Evolutionary conservation across 2,888 invertebrate species (phyloP).

Genomic region (Brenthis daphne): DNA sequence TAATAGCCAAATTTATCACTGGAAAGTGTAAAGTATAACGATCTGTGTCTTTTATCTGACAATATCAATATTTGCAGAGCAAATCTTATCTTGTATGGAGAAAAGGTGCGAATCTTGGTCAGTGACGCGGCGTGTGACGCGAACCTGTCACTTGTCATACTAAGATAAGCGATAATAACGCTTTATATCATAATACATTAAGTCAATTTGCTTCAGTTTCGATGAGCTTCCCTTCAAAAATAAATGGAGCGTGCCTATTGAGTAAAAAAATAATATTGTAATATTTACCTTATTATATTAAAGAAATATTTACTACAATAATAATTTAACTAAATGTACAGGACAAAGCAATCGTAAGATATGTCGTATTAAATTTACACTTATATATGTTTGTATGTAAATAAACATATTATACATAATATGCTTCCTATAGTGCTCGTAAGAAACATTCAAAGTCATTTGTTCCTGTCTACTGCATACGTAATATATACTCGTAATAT

Average conservation of each 20-base stretch:
- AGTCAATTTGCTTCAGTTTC: slow-evolving; percentile 1
- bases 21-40: slow-evolving; percentile 76
- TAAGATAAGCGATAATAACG: slow-evolving; percentile 34
- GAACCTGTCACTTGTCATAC: slow-evolving; percentile 51
- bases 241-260: too few relatives aligned
- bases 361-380: background rate
- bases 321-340: too few relatives aligned
- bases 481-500: slow-evolving; percentile 44
- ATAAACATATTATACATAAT: background rate
- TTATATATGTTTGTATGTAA: slow-evolving; percentile 22
- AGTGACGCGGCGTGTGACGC: slow-evolving; percentile 66
- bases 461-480: slow-evolving; percentile 55
- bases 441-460: slow-evolving; percentile 56
- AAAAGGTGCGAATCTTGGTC: slow-evolving; percentile 65
- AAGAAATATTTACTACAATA: too few relatives aligned
- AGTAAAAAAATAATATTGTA: too few relatives aligned
- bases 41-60: slow-evolving; percentile 67
- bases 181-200: slow-evolving; percentile 17
- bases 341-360: background rate
- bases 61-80: slow-evolving; percentile 63
- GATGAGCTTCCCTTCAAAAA: slow-evolving; percentile 19
- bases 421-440: slow-evolving; percentile 42
- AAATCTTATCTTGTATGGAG: slow-evolving; percentile 65
- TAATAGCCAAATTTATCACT: slow-evolving; percentile 62
- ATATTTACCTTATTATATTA: too few relatives aligned